Evolutionary conservation across 1,140 invertebrate species (phyloP).

Genomic region (Manduca sexta): DNA sequence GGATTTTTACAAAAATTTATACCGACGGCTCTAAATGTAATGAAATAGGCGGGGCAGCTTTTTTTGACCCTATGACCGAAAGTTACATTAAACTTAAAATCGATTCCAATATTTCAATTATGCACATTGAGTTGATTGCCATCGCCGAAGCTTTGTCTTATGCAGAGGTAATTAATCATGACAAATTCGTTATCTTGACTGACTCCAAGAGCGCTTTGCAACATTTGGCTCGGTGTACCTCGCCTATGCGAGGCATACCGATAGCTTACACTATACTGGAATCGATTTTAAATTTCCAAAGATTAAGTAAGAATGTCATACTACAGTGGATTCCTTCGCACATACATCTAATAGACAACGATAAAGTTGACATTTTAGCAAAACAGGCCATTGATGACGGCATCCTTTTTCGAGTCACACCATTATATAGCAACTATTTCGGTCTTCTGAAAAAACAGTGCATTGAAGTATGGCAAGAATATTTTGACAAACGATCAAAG

Average conservation of each 20-base stretch:
- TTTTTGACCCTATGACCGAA: not conserved
- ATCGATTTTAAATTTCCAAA: not conserved
- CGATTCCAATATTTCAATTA: slow-evolving; percentile 10
- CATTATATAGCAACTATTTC: not conserved
- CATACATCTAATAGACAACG: not conserved
- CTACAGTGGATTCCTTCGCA: not conserved
- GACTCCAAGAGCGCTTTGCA: slow-evolving; percentile 2
- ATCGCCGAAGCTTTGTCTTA: slow-evolving; percentile 1
- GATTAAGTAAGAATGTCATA: not conserved
- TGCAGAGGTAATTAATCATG: not conserved
- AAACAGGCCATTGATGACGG: not conserved
- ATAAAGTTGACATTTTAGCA: not conserved
- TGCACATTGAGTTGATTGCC: slow-evolving; percentile 3
- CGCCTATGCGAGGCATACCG: not conserved
- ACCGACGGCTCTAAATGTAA: slow-evolving; percentile 9
- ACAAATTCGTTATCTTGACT: slow-evolving; percentile 1
- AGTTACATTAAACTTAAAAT: not conserved
- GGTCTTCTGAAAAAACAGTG: not conserved
- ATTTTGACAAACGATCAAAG: slow-evolving; percentile 4
- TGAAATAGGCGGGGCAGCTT: not conserved
- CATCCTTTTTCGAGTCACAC: not conserved
- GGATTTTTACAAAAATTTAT: not conserved
- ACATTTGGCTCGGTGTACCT: slow-evolving; percentile 1
- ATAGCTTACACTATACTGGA: slow-evolving; percentile 1
- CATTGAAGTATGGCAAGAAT: not conserved